A percentile compares a stretch with the other conserved stretches of the same genome.
phyloP scores from a whole-genome alignment of 2,797 vertebrate genomes.

The Rhincodon typus region DNA sequence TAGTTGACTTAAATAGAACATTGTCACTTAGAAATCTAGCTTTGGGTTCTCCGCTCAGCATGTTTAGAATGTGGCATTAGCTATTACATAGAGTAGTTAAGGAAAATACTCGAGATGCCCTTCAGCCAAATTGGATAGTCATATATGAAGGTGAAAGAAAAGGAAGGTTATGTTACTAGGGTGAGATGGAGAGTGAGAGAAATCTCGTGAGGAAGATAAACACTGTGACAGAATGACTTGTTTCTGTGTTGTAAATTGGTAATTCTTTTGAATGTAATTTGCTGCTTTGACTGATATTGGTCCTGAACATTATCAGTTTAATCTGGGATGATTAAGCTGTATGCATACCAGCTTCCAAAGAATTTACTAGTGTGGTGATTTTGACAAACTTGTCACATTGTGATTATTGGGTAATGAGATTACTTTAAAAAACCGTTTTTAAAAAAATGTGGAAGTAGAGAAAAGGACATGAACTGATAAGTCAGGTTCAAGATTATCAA shows the following conservation, averaged over 20 bases:
- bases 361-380: not conserved
- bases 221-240: no score
- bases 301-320: not conserved
- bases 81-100: not conserved
- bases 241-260: not conserved
- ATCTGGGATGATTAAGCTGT: not conserved
- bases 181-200: not conserved
- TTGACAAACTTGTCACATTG: not conserved
- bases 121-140: not conserved
- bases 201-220: not conserved
- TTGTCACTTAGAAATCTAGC: not conserved
- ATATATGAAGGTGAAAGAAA: no score
- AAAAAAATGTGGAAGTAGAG: no score
- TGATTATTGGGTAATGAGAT: not conserved
- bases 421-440: not conserved
- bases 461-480: not conserved
- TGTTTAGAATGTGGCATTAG: not conserved
- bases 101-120: not conserved
- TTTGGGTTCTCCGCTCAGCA: no score
- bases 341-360: not conserved
- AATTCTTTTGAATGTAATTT: not conserved
- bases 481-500: not conserved
- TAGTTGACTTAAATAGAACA: not conserved
- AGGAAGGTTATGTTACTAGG: not conserved
- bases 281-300: not conserved